phyloP scores from a whole-genome alignment of 2,797 vertebrate genomes.

The Trichosurus vulpecula region DNA sequence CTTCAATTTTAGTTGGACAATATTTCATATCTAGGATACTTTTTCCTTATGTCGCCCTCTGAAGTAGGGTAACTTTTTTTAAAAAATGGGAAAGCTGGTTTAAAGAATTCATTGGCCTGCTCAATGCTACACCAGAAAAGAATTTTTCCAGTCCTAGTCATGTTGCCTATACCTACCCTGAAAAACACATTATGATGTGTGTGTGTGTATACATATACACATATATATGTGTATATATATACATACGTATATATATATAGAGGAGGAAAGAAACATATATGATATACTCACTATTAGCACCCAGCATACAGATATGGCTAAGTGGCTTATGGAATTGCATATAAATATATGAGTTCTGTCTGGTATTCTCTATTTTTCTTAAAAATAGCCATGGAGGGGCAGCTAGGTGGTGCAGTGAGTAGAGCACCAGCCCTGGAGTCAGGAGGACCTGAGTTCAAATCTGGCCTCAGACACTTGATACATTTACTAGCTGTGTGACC shows the following conservation, averaged over 20 bases:
- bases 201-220: no score
- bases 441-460: no score
- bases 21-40: conserved; percentile 16
- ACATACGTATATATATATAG: no score
- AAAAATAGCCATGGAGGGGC: conserved; percentile 4
- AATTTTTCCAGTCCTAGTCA: background rate
- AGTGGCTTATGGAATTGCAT: background rate
- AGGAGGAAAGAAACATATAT: background rate
- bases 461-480: no score
- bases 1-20: background rate
- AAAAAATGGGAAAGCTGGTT: conserved; percentile 7
- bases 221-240: no score
- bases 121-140: background rate
- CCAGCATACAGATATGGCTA: background rate
- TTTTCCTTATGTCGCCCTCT: background rate
- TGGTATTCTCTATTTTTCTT: background rate
- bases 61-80: background rate
- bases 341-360: background rate
- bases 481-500: no score
- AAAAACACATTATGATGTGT: background rate
- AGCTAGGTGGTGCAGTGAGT: no score
- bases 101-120: background rate
- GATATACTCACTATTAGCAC: background rate
- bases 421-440: no score
- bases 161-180: background rate